Base-by-base conservation (phyloP, 2,113 vertebrate species). In the Erinaceus europaeus region DNA sequence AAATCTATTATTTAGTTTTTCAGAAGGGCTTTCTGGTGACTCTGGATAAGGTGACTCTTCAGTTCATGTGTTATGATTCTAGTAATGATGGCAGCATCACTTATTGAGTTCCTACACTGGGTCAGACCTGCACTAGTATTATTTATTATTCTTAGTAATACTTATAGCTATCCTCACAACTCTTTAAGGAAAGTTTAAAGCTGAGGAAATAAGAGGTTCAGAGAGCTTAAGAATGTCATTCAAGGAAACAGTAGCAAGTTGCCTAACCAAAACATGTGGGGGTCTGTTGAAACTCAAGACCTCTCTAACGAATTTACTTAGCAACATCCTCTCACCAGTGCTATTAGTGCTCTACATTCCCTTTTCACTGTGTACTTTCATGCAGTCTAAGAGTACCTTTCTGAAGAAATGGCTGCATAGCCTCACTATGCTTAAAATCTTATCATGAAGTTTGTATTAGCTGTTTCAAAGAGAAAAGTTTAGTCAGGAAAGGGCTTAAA, bases 151-250 rank as follows among this genome's bases (percentile, higher is more conserved):
- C 65, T 59, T 4, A 85, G 36, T 36, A 59, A 84, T n/a, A n/a
- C n/a, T n/a, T n/a, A n/a, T n/a, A 83, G 59, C n/a, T 32, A 14
- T 85, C 64, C 67, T 38, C 42, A 77, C 34, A 59, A 46, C 7
- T 81, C 76, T 84, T 12, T 40, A 64, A 71, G 17, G 23, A 53
- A 64, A 86, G 71, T 80, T 84, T 71, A 61, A 89, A 53, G 15
- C 73, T 20, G 6, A 76, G 46, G 52, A 78, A 77, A 67, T 9
- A 62, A 61, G n/a, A 50, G 5, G 5, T 52, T 79, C 67, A 32
- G 84, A 88, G 64, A 82, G 36, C 21, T 61, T 71, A 40, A 36
- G 21, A 44, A 59, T 72, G 32, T 59, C 32, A 27, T 25, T 86
- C 34, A 23, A 1, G 36, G 3, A 74, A 71, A 77, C 40, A 48